Evolutionary conservation across 2,888 invertebrate genomes (phyloP).

Genomic region (Osedax fenrisi): DNA sequence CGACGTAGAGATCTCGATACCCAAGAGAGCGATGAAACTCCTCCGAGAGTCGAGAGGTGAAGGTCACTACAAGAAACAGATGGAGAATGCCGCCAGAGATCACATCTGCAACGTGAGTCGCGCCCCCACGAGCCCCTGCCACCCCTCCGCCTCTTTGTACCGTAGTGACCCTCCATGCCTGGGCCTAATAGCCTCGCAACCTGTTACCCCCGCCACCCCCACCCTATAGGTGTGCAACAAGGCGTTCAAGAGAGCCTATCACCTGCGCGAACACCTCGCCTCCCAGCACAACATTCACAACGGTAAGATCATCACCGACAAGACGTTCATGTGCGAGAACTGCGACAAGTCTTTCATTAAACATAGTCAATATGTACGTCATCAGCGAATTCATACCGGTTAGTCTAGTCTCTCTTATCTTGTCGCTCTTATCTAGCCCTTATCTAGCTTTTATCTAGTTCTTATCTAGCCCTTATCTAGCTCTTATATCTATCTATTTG

Average conservation of each 20-base stretch:
- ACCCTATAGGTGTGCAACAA: conserved; percentile 40
- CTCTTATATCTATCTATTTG: too few species aligned
- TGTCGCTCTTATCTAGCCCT: too few species aligned
- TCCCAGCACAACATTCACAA: conserved; percentile 40
- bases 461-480: too few species aligned
- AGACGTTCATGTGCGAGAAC: conserved; percentile 54
- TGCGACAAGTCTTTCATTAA: conserved; percentile 64
- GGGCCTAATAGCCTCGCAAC: background rate
- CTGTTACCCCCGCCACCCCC: background rate
- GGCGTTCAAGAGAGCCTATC: conserved; percentile 44
- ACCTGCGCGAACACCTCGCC: conserved; percentile 45
- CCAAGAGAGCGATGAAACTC: background rate
- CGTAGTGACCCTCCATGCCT: background rate
- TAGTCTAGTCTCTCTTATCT: too few species aligned
- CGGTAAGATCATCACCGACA: background rate
- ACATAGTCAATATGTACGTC: conserved; percentile 63
- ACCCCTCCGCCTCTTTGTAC: too few species aligned
- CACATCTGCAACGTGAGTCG: background rate
- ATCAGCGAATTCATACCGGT: conserved; percentile 48
- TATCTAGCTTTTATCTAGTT: too few species aligned
- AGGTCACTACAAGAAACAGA: background rate
- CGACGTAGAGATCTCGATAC: background rate
- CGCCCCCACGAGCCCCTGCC: too few species aligned
- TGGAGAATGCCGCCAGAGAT: background rate
- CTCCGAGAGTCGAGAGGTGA: background rate